Evolutionary conservation across 2,113 vertebrate genomes (phyloP), one percentile per base, ranked within the genome.

Genomic region (Alces alces): DNA sequence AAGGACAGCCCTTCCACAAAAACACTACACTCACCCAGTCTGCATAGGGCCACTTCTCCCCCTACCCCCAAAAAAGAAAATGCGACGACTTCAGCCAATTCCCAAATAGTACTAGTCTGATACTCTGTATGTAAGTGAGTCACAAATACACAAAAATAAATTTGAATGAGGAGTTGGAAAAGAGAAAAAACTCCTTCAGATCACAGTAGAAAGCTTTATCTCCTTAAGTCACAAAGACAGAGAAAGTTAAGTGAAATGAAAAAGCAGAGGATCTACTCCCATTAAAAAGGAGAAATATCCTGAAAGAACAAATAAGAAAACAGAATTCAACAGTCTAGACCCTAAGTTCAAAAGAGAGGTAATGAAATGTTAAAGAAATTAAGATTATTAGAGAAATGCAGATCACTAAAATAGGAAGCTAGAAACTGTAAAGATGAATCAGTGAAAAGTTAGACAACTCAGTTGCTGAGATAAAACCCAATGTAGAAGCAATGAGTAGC

Each of bases 51-150:
- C 33, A n/a, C 12, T 83, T 33, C 19, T n/a, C 23, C 36, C 2
- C 6, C 0, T 0, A 0, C 11, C 36, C 3, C 9, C 25, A 27
- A 58, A 58, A 58, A 58, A 10, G 3, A 58, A 76, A 27, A 43
- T 27, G 23, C 23, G 23, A 43, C 43, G 36, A 25, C 23, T 27
- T 43, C 70, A 76, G 36, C 11, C 36, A 6, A 27, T 43, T 76
- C 70, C 70, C 23, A 76, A 43, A 76, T 12, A 43, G 15, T 43
- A 43, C 39, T 43, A 43, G 39, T 27, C 70, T 43, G 70, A 43
- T 12, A 43, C 70, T 76, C 70, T 76, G 39, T 43, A 43, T 76
- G 15, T 36, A 36, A 21, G n/a, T 76, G 39, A 76, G 39, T 76
- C 39, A 43, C 23, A 43, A 43, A 76, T 43, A 76, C 39, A 76